phyloP scores from a whole-genome alignment of 2,113 vertebrate genomes.

The Sebastes fasciatus region DNA sequence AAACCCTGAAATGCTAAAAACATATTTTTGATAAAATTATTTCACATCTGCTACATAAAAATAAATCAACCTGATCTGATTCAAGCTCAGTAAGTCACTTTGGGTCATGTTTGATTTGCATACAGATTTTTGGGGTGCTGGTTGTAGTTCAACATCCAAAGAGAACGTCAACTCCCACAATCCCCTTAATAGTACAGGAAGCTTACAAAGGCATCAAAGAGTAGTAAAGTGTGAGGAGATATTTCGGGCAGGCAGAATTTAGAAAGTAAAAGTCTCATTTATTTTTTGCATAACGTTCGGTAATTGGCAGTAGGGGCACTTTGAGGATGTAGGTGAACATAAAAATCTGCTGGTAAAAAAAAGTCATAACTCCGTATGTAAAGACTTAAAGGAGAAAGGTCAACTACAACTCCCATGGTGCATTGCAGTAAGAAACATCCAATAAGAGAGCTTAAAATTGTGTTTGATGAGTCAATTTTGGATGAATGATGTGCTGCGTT shows the following conservation, averaged over 20 bases:
- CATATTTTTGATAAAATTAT: background rate
- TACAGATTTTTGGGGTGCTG: conserved; percentile 4
- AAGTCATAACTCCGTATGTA: background rate
- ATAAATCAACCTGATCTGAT: conserved; percentile 7
- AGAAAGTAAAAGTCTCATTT: background rate
- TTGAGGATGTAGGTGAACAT: background rate
- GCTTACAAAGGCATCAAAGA: conserved; percentile 16
- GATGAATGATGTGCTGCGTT: background rate
- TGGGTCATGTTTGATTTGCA: conserved; percentile 32
- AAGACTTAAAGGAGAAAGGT: background rate
- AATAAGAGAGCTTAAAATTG: background rate
- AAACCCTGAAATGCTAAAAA: conserved; percentile 17
- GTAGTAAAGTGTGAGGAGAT: conserved; percentile 22
- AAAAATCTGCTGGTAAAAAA: background rate
- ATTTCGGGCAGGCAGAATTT: background rate
- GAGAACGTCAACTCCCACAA: conserved; percentile 21
- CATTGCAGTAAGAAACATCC: background rate
- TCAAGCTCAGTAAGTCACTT: conserved; percentile 29
- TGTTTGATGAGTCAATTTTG: background rate
- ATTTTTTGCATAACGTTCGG: background rate
- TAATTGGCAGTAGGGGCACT: background rate
- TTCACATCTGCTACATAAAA: conserved; percentile 17
- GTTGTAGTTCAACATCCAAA: background rate
- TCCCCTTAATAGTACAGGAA: conserved; percentile 12
- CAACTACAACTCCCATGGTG: conserved; percentile 12